Conservation (phyloP, 1,140 invertebrate species). For the Hydropsyche tenuis region DNA sequence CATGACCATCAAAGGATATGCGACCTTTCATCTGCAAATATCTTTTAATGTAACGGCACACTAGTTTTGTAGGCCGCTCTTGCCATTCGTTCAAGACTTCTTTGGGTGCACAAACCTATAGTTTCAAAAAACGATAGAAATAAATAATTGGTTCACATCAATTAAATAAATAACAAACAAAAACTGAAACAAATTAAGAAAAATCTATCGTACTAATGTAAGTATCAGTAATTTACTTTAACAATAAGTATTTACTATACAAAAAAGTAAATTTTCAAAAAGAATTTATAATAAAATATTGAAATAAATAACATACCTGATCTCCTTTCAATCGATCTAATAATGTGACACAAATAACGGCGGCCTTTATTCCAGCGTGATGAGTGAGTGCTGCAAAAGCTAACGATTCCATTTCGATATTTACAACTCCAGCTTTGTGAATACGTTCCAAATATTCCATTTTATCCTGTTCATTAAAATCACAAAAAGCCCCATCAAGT, state of each 20-base stretch:
- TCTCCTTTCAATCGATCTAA: conserved; percentile 94
- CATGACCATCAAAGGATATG: conserved; percentile 73
- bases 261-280: not conserved
- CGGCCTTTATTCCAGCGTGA: conserved; percentile 91
- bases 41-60: conserved; percentile 88
- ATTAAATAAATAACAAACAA: not conserved
- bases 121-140: conserved; percentile 43
- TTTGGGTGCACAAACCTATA: conserved; percentile 83
- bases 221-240: too few species aligned
- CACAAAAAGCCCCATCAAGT: conserved; percentile 96
- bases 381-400: conserved; percentile 93
- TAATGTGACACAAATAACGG: conserved; percentile 91
- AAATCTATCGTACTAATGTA: too few species aligned
- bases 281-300: not conserved
- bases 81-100: conserved; percentile 94
- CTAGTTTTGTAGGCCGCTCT: conserved; percentile 85
- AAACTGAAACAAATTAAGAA: too few species aligned
- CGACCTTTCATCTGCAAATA: conserved; percentile 77
- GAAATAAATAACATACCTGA: conserved; percentile 70
- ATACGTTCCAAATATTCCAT: conserved; percentile 84
- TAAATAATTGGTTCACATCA: not conserved
- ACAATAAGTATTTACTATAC: not conserved
- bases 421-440: conserved; percentile 82
- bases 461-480: conserved; percentile 89
- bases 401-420: conserved; percentile 98